Evolutionary conservation across 2,888 invertebrate species (phyloP).

Genomic region (Eurytoma californica): DNA sequence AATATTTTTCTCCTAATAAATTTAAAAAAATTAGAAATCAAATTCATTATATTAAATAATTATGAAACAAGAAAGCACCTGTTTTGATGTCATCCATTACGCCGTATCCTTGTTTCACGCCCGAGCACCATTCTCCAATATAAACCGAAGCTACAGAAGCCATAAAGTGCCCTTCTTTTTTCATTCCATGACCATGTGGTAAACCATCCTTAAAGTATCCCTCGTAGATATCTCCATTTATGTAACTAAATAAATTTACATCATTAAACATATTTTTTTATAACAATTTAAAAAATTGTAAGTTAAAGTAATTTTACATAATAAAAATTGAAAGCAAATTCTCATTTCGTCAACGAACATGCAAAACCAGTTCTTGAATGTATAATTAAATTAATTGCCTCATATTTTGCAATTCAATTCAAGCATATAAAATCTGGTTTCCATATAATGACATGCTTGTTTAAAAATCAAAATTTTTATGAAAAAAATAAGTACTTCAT

Average conservation of each 20-base stretch:
- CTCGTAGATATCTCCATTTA: conserved; percentile 88
- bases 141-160: conserved; percentile 86
- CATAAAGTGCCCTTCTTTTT: conserved; percentile 87
- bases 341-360: too few relatives aligned
- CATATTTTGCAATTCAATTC: too few relatives aligned
- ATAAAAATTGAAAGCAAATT: conserved; percentile 58
- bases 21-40: too few relatives aligned
- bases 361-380: too few relatives aligned
- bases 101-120: conserved; percentile 89
- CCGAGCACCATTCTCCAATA: conserved; percentile 91
- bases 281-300: conserved; percentile 43
- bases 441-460: too few relatives aligned
- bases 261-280: conserved; percentile 8
- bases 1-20: conserved; percentile 86
- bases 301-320: conserved; percentile 41
- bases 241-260: conserved; percentile 75
- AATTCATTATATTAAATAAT: background rate
- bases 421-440: too few relatives aligned
- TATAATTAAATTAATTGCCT: too few relatives aligned
- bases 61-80: conserved; percentile 73
- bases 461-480: too few relatives aligned
- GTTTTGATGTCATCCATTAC: conserved; percentile 90
- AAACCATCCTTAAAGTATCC: conserved; percentile 91
- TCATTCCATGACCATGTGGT: conserved; percentile 90
- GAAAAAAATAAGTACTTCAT: conserved; percentile 77